Evolutionary conservation across 2,797 vertebrate genomes (phyloP).

Genomic region (Brachymystax lenok): DNA sequence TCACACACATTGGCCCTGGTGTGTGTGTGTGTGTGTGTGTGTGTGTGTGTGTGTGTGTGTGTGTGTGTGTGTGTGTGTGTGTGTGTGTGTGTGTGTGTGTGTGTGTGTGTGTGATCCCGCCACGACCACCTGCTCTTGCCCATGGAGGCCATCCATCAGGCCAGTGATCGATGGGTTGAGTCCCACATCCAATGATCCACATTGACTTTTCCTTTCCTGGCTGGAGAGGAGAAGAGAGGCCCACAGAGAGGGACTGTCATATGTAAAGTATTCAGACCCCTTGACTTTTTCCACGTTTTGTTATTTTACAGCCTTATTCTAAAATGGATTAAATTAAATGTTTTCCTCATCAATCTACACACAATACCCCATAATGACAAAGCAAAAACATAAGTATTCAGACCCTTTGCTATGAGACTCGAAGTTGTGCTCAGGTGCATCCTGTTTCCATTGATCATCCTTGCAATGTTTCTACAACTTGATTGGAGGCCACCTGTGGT

Average conservation of each 20-base stretch:
- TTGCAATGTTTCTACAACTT: too few species aligned
- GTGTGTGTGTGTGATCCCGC: conserved; percentile 27
- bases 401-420: too few species aligned
- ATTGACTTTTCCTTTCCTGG: conserved; percentile 56
- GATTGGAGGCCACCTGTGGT: too few species aligned
- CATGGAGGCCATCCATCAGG: conserved; percentile 55
- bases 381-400: too few species aligned
- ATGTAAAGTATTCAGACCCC: too few species aligned
- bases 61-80: conserved; percentile 39
- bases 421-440: too few species aligned
- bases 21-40: conserved; percentile 31
- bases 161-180: conserved; percentile 59
- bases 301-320: too few species aligned
- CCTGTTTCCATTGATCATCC: too few species aligned
- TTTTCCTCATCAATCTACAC: too few species aligned
- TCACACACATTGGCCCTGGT: conserved; percentile 26
- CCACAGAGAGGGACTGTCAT: conserved; percentile 54
- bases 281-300: too few species aligned
- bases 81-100: conserved; percentile 39
- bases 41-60: conserved; percentile 26
- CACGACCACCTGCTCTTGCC: conserved; percentile 9
- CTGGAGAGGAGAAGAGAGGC: conserved; percentile 13
- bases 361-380: too few species aligned
- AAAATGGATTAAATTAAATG: too few species aligned
- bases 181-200: conserved; percentile 52